These are phyloP conservation scores for Drosophila pachea DNA, from an alignment of 1,140 invertebrate genomes.

Conservation along the genomic window DNA sequence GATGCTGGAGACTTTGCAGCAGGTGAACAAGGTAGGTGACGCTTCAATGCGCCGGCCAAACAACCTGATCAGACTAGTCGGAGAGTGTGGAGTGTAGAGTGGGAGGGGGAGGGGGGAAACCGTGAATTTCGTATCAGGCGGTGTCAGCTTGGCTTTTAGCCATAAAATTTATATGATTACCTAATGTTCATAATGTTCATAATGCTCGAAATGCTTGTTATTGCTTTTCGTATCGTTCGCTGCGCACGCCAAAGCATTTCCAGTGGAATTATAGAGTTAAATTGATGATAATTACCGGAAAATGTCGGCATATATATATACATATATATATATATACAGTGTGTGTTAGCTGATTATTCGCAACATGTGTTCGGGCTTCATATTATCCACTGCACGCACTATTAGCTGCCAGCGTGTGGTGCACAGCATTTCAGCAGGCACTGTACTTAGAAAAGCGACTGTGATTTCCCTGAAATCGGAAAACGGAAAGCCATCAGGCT, in stretches of 20 bases:
- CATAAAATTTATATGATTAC: slow-evolving; percentile 52
- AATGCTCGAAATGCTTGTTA: slow-evolving; percentile 12
- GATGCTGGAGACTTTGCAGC: slow-evolving; percentile 82
- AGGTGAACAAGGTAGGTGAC: slow-evolving; percentile 80
- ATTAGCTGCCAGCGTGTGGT: slow-evolving; percentile 41
- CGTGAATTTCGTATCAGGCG: slow-evolving; percentile 46
- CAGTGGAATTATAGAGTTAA: slow-evolving; percentile 62
- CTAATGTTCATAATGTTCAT: slow-evolving; percentile 40
- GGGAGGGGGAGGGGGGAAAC: slow-evolving; percentile 2
- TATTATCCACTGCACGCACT: slow-evolving; percentile 66
- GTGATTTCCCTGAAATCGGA: no score
- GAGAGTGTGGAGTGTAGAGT: background rate
- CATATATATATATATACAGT: slow-evolving; percentile 13
- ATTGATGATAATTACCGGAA: slow-evolving; percentile 77
- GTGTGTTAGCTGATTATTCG: slow-evolving; percentile 28
- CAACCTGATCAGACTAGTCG: background rate
- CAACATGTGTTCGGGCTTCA: slow-evolving; percentile 11
- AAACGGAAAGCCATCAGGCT: background rate
- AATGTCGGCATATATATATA: slow-evolving; percentile 51
- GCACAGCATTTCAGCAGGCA: slow-evolving; percentile 7
- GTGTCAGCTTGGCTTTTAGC: slow-evolving; percentile 24
- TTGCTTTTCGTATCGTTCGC: slow-evolving; percentile 56
- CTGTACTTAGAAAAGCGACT: background rate
- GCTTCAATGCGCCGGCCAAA: slow-evolving; percentile 55
- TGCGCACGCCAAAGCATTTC: slow-evolving; percentile 57